phyloP scores from a whole-genome alignment of 2,888 invertebrate species.

The Corythucha ciliata region DNA sequence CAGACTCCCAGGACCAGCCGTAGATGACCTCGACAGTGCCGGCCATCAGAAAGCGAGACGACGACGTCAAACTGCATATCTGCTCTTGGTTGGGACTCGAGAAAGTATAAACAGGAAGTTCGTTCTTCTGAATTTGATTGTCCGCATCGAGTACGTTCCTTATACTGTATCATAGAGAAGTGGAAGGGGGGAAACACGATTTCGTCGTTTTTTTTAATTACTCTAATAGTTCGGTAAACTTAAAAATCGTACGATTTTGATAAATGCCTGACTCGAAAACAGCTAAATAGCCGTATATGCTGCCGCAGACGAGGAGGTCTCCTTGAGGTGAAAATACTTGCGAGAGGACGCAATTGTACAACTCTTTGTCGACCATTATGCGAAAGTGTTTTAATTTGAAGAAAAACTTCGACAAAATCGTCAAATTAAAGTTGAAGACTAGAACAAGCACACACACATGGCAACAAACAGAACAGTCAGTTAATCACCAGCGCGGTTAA shows the following conservation, averaged over 20 bases:
- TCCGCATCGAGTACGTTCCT: slow-evolving; percentile 15
- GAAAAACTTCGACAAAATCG: no score
- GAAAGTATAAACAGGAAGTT: slow-evolving; percentile 41
- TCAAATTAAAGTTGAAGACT: no score
- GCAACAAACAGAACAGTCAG: no score
- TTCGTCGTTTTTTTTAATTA: no score
- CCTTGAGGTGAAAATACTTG: slow-evolving; percentile 79
- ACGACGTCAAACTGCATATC: slow-evolving; percentile 56
- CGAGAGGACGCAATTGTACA: slow-evolving; percentile 71
- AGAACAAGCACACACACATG: no score
- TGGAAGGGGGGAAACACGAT: no score
- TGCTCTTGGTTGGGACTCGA: slow-evolving; percentile 54
- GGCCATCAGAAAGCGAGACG: slow-evolving; percentile 57
- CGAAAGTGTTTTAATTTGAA: no score
- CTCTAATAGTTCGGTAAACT: no score
- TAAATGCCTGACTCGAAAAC: slow-evolving; percentile 62
- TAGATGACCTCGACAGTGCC: slow-evolving; percentile 67
- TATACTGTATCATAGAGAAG: no score
- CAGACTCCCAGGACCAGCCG: slow-evolving; percentile 57
- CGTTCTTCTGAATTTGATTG: slow-evolving; percentile 3
- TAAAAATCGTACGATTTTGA: slow-evolving; percentile 8
- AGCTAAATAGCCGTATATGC: slow-evolving; percentile 74
- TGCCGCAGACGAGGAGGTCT: slow-evolving; percentile 69
- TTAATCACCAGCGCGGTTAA: no score
- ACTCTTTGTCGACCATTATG: slow-evolving; percentile 46